These are phyloP conservation scores for Merluccius polli DNA, from an alignment of 2,797 vertebrate genomes.

Conservation along the genomic window DNA sequence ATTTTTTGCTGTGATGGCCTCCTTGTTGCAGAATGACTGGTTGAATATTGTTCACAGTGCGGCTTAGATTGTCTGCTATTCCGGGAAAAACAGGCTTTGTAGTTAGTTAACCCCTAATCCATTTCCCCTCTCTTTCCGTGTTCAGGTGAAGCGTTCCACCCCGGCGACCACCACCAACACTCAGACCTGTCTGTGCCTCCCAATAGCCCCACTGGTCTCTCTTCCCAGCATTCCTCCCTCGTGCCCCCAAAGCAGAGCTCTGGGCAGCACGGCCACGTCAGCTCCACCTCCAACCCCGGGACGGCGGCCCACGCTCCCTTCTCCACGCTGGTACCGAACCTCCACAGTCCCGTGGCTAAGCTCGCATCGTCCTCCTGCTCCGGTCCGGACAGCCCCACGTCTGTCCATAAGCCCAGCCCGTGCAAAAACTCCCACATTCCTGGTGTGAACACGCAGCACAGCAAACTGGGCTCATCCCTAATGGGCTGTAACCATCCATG, in stretches of 20 bases:
- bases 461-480: conserved; percentile 80
- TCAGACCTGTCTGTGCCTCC: conserved; percentile 95
- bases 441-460: conserved; percentile 82
- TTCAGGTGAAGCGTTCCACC: conserved; percentile 93
- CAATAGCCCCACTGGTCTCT: conserved; percentile 93
- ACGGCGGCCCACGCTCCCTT: conserved; percentile 73
- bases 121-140: not conserved
- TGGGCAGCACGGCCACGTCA: conserved; percentile 81
- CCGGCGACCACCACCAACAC: conserved; percentile 90
- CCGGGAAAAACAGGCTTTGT: not conserved
- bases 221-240: conserved; percentile 85
- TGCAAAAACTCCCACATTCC: conserved; percentile 92
- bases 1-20: not conserved
- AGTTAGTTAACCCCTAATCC: not conserved
- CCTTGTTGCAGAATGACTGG: not conserved
- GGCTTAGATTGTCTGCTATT: not conserved
- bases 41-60: no score
- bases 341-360: conserved; percentile 71
- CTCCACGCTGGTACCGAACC: conserved; percentile 76
- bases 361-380: conserved; percentile 55
- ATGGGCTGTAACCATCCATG: conserved; percentile 90
- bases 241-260: conserved; percentile 79
- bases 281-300: conserved; percentile 69
- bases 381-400: conserved; percentile 72
- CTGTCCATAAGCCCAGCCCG: conserved; percentile 76